phyloP scores from a whole-genome alignment of 2,888 invertebrate genomes.

The Caenorhabditis sulstoni region DNA sequence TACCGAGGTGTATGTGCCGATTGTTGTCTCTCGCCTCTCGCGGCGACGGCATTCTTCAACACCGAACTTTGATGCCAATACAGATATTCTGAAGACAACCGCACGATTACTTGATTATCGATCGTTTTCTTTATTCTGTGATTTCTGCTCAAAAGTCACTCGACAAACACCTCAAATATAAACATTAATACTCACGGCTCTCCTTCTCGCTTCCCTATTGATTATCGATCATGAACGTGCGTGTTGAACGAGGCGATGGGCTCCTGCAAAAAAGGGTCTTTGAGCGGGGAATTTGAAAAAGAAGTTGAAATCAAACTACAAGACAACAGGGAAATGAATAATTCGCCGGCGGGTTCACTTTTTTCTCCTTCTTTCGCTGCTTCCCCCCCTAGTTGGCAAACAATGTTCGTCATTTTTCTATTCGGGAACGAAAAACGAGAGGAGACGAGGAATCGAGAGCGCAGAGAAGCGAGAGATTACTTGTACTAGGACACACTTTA shows the following conservation, averaged over 20 bases:
- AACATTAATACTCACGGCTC: too few species aligned
- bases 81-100: not conserved
- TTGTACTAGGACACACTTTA: too few species aligned
- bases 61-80: not conserved
- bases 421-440: too few species aligned
- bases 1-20: constrained; percentile 48
- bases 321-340: not conserved
- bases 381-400: not conserved
- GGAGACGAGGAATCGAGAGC: too few species aligned
- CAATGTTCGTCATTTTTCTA: not conserved
- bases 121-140: not conserved
- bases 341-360: too few species aligned
- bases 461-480: too few species aligned
- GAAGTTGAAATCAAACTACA: not conserved
- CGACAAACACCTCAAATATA: not conserved
- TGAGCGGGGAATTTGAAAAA: not conserved
- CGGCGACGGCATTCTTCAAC: constrained; percentile 25
- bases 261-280: constrained; percentile 6
- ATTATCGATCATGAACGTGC: constrained; percentile 40
- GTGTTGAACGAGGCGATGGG: not conserved
- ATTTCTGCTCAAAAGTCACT: constrained; percentile 5
- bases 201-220: constrained; percentile 15
- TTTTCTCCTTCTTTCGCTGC: too few species aligned
- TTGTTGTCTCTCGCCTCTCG: constrained; percentile 47
- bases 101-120: not conserved